These are phyloP conservation scores for Cataglyphis rosenhaueri DNA, from an alignment of 2,888 invertebrate genomes.

Conservation along the genomic window DNA sequence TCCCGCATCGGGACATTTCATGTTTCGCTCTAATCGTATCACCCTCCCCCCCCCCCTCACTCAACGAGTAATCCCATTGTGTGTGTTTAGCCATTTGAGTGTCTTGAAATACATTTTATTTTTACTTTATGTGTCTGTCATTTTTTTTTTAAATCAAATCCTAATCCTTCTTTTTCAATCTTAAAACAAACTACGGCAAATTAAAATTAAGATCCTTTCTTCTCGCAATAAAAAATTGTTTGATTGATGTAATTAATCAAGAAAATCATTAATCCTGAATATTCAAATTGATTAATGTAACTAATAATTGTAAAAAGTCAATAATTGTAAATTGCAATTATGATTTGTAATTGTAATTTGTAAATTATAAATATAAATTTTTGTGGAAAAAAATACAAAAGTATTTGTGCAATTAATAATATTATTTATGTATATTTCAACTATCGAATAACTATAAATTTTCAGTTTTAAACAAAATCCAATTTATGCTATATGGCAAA, in stretches of 20 bases:
- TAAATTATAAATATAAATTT: background rate
- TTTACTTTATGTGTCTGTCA: constrained; percentile 59
- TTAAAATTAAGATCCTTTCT: background rate
- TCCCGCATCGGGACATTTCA: constrained; percentile 84
- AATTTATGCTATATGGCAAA: background rate
- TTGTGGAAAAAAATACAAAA: background rate
- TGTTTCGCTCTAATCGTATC: constrained; percentile 62
- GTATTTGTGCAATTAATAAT: background rate
- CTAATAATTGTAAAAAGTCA: background rate
- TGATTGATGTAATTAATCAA: constrained; percentile 5
- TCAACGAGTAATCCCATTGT: constrained; percentile 66
- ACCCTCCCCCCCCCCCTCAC: constrained; percentile 59
- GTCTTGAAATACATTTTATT: constrained; percentile 75
- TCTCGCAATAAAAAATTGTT: background rate
- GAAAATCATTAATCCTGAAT: background rate
- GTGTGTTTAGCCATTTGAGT: constrained; percentile 72
- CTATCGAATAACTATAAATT: background rate
- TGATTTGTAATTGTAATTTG: background rate
- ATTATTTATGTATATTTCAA: background rate
- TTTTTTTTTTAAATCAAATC: background rate
- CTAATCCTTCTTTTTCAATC: background rate
- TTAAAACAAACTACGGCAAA: background rate
- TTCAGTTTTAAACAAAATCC: background rate
- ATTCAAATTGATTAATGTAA: background rate
- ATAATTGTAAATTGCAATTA: background rate